Percentiles rank a stretch among this genome's conserved stretches.
phyloP scores from a whole-genome alignment of 35 echinoderm and acorn worm species.

The Diadema setosum region DNA sequence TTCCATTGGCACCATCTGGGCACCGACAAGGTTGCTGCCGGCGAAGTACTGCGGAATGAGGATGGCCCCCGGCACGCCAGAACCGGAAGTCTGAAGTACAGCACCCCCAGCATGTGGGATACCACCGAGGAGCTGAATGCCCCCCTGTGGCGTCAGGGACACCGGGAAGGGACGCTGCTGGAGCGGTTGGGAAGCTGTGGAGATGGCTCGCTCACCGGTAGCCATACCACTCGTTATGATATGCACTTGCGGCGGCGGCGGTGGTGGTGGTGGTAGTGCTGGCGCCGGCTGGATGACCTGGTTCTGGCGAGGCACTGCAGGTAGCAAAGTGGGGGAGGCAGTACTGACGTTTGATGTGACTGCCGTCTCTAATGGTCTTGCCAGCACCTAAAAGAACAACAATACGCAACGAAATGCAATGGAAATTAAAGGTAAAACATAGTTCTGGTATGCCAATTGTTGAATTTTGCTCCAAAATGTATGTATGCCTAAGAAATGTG shows the following conservation, averaged over 20 bases:
- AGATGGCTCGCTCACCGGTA: not conserved
- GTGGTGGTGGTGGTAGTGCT: no score
- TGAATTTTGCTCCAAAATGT: no score
- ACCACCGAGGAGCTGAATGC: not conserved
- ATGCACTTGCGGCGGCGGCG: not conserved
- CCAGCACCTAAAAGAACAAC: no score
- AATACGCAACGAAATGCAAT: no score
- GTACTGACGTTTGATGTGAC: no score
- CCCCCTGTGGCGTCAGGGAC: not conserved
- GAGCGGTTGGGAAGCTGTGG: not conserved
- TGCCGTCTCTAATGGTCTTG: no score
- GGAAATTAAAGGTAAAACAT: no score
- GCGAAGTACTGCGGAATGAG: conserved; percentile 5
- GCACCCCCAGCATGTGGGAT: not conserved
- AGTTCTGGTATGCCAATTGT: no score
- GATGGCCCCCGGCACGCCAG: not conserved
- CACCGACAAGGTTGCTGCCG: not conserved
- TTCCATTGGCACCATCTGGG: conserved; percentile 1
- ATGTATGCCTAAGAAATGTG: no score
- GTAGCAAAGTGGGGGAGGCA: not conserved
- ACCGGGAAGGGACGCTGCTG: not conserved
- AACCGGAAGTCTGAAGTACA: not conserved
- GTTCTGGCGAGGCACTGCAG: not conserved
- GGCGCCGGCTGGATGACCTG: not conserved
- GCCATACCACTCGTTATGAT: not conserved